phyloP scores from a whole-genome alignment of 2,797 vertebrate genomes.

The Gallinago solitaria region DNA sequence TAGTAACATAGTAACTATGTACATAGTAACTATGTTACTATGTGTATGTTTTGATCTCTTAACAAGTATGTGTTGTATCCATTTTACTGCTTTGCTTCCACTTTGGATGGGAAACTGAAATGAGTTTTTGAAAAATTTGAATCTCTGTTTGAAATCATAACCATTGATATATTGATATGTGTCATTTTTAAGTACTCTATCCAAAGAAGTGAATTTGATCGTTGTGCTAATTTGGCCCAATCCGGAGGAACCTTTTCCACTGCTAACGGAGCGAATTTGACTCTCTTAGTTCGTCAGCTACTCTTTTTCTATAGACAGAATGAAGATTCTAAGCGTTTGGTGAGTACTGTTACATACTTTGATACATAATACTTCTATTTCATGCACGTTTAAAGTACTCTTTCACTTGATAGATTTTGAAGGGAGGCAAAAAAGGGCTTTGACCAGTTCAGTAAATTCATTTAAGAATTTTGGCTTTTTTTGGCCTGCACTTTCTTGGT shows the following conservation, averaged over 20 bases:
- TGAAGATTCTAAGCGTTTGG: slow-evolving; percentile 92
- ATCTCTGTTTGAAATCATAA: background rate
- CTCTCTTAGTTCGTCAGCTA: slow-evolving; percentile 89
- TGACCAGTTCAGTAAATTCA: background rate
- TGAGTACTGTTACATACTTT: slow-evolving; percentile 69
- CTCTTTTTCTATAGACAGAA: slow-evolving; percentile 96
- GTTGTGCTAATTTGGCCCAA: slow-evolving; percentile 80
- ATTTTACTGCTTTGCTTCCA: background rate
- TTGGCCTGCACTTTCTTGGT: background rate
- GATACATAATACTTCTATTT: background rate
- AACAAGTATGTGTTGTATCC: fast-evolving
- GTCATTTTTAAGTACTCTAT: slow-evolving; percentile 80
- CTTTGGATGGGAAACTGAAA: background rate
- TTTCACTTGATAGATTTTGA: background rate
- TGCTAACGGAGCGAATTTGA: slow-evolving; percentile 81
- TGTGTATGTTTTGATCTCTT: background rate
- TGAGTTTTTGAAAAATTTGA: background rate
- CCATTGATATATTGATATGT: background rate
- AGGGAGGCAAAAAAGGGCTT: background rate
- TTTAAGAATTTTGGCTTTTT: background rate
- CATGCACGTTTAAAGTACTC: background rate
- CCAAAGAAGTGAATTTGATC: slow-evolving; percentile 91
- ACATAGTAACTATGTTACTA: background rate
- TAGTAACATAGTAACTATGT: background rate
- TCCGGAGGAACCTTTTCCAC: slow-evolving; percentile 75